Percentiles rank a stretch among this genome's conserved stretches.
Conservation (phyloP, 2,113 vertebrate species). For the Pampusana beccarii region DNA sequence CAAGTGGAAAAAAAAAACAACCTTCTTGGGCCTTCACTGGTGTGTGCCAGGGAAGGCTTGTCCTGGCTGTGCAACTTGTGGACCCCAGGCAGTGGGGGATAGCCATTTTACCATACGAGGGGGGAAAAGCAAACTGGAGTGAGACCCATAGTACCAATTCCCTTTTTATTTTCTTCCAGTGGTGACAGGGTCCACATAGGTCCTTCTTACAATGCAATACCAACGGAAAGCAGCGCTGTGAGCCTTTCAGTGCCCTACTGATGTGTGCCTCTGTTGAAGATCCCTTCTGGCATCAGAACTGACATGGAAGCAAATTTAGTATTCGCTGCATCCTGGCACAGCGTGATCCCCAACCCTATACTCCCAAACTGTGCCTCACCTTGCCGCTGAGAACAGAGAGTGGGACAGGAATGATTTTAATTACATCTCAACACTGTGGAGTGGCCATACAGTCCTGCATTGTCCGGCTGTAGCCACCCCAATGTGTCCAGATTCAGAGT, state of each 20-base stretch:
- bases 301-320: accelerated
- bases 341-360: accelerated
- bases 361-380: neutral
- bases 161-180: neutral
- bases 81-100: accelerated
- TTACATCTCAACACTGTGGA: neutral
- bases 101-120: neutral
- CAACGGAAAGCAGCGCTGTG: neutral
- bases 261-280: neutral
- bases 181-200: neutral
- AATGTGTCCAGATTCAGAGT: neutral
- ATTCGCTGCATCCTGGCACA: neutral
- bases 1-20: neutral
- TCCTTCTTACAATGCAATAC: neutral
- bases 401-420: neutral
- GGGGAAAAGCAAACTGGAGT: neutral
- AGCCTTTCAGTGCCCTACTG: neutral
- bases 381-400: neutral
- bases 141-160: neutral
- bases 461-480: neutral
- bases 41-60: neutral
- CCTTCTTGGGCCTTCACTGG: neutral
- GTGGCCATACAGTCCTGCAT: neutral
- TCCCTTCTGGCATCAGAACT: neutral
- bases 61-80: neutral